Evolutionary conservation across 1,140 invertebrate species (phyloP).

Genomic region (Lineus longissimus): DNA sequence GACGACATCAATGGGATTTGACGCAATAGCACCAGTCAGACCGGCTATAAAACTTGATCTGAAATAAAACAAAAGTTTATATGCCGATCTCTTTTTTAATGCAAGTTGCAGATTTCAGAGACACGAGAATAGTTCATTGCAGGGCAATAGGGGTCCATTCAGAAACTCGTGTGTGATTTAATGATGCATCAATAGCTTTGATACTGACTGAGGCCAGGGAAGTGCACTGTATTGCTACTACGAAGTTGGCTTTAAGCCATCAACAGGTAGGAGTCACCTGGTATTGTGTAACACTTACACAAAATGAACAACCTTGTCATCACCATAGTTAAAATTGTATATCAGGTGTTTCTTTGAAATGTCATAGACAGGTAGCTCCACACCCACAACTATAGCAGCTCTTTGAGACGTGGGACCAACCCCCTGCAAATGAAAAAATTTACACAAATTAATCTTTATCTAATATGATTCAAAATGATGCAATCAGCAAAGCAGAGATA

Average conservation of each 20-base stretch:
- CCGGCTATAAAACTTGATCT: conserved; percentile 51
- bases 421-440: conserved; percentile 66
- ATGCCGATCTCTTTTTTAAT: conserved; percentile 54
- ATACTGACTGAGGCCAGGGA: no score
- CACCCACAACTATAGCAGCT: conserved; percentile 85
- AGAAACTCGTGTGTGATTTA: no score
- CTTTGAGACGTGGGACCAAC: conserved; percentile 86
- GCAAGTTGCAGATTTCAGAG: no score
- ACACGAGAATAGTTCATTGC: no score
- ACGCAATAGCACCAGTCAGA: conserved; percentile 46
- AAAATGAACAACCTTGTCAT: conserved; percentile 82
- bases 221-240: no score
- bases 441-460: not conserved
- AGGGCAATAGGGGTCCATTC: no score
- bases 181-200: no score
- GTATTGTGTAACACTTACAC: no score
- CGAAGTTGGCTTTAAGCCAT: no score
- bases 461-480: not conserved
- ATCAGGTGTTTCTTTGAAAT: conserved; percentile 78
- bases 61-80: conserved; percentile 20
- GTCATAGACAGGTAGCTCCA: conserved; percentile 92
- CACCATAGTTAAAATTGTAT: conserved; percentile 63
- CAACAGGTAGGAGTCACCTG: no score
- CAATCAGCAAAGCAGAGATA: not conserved
- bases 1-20: conserved; percentile 52